Evolutionary conservation across 1,140 invertebrate genomes (phyloP).

Genomic region (Belonocnema kinseyi): DNA sequence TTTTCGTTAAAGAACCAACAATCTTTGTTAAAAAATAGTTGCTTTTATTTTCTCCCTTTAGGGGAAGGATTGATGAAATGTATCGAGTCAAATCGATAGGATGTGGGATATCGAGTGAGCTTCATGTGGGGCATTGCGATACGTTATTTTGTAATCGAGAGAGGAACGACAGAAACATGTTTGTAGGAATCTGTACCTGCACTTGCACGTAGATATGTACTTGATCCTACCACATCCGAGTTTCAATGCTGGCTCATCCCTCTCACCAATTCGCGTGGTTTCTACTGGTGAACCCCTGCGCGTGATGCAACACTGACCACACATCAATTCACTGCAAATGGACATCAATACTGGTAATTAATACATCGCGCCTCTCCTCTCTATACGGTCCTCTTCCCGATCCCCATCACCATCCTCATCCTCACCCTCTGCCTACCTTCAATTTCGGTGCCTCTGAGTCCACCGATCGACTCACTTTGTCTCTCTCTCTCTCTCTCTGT

Average conservation of each 20-base stretch:
- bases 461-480: constrained; percentile 22
- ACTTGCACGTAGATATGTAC: constrained; percentile 16
- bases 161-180: constrained; percentile 52
- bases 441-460: constrained; percentile 33
- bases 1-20: no score
- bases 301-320: constrained; percentile 75
- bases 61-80: background rate
- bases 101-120: constrained; percentile 17
- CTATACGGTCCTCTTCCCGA: constrained; percentile 30
- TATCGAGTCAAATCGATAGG: background rate
- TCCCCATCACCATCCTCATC: no score
- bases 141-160: constrained; percentile 40
- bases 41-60: no score
- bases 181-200: constrained; percentile 38
- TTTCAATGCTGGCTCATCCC: constrained; percentile 66
- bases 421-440: constrained; percentile 21
- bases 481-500: constrained; percentile 43
- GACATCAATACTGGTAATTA: constrained; percentile 77
- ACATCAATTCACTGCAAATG: constrained; percentile 77
- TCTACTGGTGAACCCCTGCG: constrained; percentile 71
- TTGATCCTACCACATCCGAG: constrained; percentile 48
- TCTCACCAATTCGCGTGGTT: constrained; percentile 58
- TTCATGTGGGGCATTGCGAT: constrained; percentile 23
- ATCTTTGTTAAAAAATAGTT: no score
- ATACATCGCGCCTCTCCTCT: constrained; percentile 74